phyloP scores from a whole-genome alignment of 1,140 invertebrate genomes.

The Ips typographus region DNA sequence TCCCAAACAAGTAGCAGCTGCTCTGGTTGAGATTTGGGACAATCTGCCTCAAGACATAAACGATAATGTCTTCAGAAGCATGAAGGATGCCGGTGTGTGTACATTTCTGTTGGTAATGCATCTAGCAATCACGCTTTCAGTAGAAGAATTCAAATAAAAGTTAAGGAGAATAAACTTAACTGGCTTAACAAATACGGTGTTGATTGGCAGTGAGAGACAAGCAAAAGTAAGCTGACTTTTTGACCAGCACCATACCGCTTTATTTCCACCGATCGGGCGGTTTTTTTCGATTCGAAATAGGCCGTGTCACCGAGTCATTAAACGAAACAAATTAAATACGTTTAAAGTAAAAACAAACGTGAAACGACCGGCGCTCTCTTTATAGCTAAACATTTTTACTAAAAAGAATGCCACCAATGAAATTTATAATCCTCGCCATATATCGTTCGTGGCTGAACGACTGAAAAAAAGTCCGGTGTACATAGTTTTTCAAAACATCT shows the following conservation, averaged over 20 bases:
- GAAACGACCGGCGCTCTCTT: conserved; percentile 31
- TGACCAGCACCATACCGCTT: not conserved
- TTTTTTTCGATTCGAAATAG: conserved; percentile 38
- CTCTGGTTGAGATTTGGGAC: too few relatives aligned
- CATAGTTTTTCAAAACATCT: conserved; percentile 32
- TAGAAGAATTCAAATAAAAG: too few relatives aligned
- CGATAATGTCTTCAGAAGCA: too few relatives aligned
- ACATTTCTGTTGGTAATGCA: too few relatives aligned
- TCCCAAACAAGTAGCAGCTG: too few relatives aligned
- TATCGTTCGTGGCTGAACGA: conserved; percentile 29
- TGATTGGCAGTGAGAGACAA: too few relatives aligned
- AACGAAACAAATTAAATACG: conserved; percentile 29
- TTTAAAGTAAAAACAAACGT: conserved; percentile 28
- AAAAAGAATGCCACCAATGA: conserved; percentile 35
- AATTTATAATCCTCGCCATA: conserved; percentile 36
- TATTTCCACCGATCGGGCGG: conserved; percentile 40
- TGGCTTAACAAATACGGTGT: too few relatives aligned
- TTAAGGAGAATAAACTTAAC: too few relatives aligned
- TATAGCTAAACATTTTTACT: conserved; percentile 31
- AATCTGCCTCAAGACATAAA: too few relatives aligned
- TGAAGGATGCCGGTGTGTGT: too few relatives aligned
- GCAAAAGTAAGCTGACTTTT: not conserved
- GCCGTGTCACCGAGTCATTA: conserved; percentile 19
- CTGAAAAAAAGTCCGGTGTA: conserved; percentile 24
- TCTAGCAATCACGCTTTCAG: too few relatives aligned